Percentiles rank a stretch among this genome's conserved stretches.
Conservation (phyloP, 2,797 vertebrate genomes). For the Catamblyrhynchus diadema region DNA sequence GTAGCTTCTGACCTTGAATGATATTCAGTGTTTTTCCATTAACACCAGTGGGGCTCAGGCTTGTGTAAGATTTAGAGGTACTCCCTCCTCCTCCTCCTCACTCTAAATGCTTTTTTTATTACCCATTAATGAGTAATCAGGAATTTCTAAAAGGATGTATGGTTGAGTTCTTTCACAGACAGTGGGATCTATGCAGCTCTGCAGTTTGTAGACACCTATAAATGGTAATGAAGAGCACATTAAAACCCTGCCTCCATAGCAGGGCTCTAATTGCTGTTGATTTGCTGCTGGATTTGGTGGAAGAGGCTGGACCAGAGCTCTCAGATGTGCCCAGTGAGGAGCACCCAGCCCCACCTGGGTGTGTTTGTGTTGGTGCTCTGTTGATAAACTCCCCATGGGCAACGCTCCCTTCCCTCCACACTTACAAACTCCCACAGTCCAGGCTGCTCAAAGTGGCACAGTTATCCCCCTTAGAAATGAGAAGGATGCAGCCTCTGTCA, state of each 20-base stretch:
- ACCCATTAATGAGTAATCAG: neutral
- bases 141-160: neutral
- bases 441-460: rapidly evolving
- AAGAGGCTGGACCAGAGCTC: neutral
- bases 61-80: neutral
- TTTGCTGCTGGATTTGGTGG: constrained; percentile 31
- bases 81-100: neutral
- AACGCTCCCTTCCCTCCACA: neutral
- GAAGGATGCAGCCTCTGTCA: neutral
- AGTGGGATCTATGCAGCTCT: neutral
- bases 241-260: neutral
- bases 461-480: neutral
- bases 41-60: neutral
- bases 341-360: neutral
- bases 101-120: neutral
- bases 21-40: neutral
- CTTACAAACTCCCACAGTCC: neutral
- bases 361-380: neutral
- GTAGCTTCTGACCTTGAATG: neutral
- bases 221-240: constrained; percentile 9
- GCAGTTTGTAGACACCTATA: constrained; percentile 25
- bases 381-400: neutral
- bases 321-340: neutral
- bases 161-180: neutral
- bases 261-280: constrained; percentile 32